These are phyloP conservation scores for Chelon labrosus DNA, from an alignment of 2,797 vertebrate genomes.

Conservation along the genomic window DNA sequence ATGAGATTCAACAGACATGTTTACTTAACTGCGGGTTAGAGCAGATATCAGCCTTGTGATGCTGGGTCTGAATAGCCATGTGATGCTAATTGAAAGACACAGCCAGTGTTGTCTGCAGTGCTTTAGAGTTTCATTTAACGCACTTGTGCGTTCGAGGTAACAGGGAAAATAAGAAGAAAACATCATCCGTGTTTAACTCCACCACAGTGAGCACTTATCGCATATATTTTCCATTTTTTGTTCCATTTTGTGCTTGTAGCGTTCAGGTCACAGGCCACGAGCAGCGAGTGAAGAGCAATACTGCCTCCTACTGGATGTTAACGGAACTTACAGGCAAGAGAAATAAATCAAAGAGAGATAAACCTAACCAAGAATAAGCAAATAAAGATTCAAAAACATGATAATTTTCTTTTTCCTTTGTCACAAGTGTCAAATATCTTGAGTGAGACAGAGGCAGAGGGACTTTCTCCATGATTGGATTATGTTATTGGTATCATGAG, in stretches of 20 bases:
- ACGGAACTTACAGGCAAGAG: conserved; percentile 12
- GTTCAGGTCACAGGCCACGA: neutral
- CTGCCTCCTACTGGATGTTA: conserved; percentile 63
- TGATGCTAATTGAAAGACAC: conserved; percentile 48
- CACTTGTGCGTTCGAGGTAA: neutral
- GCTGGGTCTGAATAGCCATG: conserved; percentile 31
- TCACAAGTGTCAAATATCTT: neutral
- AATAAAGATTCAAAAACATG: neutral
- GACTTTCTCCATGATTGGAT: conserved; percentile 59
- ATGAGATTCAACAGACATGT: conserved; percentile 21
- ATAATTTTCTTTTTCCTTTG: neutral
- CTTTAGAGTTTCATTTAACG: neutral
- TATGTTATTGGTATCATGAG: conserved; percentile 71
- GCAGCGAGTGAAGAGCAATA: conserved; percentile 30
- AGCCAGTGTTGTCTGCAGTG: conserved; percentile 11
- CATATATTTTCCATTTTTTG: conserved; percentile 4
- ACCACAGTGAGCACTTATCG: neutral
- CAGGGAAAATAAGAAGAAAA: neutral
- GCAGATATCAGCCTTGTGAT: conserved; percentile 40
- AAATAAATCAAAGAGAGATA: neutral
- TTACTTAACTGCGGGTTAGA: conserved; percentile 12
- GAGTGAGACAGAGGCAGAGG: neutral
- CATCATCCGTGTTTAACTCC: neutral
- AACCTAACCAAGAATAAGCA: neutral
- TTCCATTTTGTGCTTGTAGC: neutral